Evolutionary conservation across 2,888 invertebrate species (phyloP).

Genomic region (Antheraea assamensis): DNA sequence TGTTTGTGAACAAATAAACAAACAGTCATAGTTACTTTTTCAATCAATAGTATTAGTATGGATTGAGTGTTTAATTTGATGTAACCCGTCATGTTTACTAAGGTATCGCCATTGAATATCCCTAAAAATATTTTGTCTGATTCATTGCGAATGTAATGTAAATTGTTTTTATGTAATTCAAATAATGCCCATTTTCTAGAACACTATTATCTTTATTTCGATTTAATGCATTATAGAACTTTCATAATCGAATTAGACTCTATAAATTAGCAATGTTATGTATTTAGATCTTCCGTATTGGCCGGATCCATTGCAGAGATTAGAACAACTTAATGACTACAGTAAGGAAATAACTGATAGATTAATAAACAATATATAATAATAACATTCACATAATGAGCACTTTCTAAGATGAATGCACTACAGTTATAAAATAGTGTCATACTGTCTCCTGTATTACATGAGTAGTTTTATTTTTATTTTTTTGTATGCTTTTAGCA

Average conservation of each 20-base stretch:
- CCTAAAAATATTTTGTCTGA: neutral
- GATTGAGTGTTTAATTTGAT: too few species aligned
- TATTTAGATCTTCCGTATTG: slow-evolving; percentile 22
- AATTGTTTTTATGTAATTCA: neutral
- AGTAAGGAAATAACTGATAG: neutral
- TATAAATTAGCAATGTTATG: neutral
- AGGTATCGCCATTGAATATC: neutral
- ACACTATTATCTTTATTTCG: neutral
- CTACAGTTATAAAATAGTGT: neutral
- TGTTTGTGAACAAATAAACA: too few species aligned
- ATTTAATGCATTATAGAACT: neutral
- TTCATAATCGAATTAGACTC: neutral
- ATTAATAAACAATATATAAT: slow-evolving; percentile 1
- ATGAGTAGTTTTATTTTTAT: neutral
- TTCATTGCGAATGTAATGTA: slow-evolving; percentile 6
- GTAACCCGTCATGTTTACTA: too few species aligned
- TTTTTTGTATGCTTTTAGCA: too few species aligned
- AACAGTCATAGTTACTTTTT: too few species aligned
- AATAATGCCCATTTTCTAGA: neutral
- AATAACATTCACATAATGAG: neutral
- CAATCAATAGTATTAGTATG: too few species aligned
- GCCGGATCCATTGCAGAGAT: slow-evolving; percentile 34
- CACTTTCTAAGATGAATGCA: neutral
- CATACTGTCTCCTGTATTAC: neutral
- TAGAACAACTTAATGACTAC: slow-evolving; percentile 1